phyloP scores from a whole-genome alignment of 53 echinoderm and acorn worm species.

The Holothuria leucospilota region DNA sequence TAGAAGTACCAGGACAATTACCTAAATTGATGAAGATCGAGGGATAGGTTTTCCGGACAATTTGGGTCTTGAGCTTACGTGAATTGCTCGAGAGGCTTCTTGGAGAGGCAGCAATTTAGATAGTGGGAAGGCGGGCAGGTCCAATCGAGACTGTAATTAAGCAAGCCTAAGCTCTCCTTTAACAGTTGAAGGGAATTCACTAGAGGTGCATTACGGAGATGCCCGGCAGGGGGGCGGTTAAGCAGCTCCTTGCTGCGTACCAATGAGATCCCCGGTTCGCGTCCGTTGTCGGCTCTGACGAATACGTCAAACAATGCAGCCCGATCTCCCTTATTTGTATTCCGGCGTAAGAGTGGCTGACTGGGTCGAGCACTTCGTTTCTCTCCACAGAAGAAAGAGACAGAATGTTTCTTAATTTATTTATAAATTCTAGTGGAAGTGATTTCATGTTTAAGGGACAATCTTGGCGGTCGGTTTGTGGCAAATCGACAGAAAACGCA shows the following conservation, averaged over 20 bases:
- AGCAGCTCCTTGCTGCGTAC: constrained; percentile 29
- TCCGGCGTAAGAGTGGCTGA: too few relatives aligned
- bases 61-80: constrained; percentile 53
- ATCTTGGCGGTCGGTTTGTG: too few relatives aligned
- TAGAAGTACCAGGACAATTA: constrained; percentile 53
- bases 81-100: constrained; percentile 45
- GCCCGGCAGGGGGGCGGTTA: constrained; percentile 30
- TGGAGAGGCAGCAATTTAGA: constrained; percentile 51
- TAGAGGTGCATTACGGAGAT: constrained; percentile 14
- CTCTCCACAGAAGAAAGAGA: neutral
- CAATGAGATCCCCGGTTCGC: constrained; percentile 23
- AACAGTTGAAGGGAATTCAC: constrained; percentile 27
- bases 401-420: constrained; percentile 28
- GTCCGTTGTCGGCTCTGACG: neutral
- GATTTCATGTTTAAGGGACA: constrained; percentile 32
- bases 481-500: too few relatives aligned
- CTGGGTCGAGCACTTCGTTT: constrained; percentile 17
- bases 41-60: constrained; percentile 51
- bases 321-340: too few relatives aligned
- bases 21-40: constrained; percentile 49
- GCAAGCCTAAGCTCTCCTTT: constrained; percentile 43
- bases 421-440: constrained; percentile 39
- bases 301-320: too few relatives aligned
- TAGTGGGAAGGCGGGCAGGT: constrained; percentile 42
- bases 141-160: constrained; percentile 49